Evolutionary conservation across 2,888 invertebrate genomes (phyloP).

Genomic region (Pharmacophagus antenor): DNA sequence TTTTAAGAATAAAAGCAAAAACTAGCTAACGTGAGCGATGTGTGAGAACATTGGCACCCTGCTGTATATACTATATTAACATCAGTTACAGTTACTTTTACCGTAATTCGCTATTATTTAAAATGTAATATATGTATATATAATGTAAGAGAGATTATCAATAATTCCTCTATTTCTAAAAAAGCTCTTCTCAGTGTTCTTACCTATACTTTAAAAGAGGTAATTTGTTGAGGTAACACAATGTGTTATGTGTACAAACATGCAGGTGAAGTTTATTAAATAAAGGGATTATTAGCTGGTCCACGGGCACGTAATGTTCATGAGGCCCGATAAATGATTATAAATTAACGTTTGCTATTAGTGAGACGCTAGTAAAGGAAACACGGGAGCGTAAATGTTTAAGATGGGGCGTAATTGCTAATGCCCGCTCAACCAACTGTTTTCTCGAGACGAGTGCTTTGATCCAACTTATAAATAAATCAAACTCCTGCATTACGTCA

Average conservation of each 20-base stretch:
- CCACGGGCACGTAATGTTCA: conserved; percentile 5
- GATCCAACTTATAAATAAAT: conserved; percentile 45
- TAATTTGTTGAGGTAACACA: conserved; percentile 5
- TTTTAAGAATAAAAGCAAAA: too few relatives aligned
- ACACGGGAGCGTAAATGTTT: conserved; percentile 42
- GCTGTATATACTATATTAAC: too few relatives aligned
- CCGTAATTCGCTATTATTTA: too few relatives aligned
- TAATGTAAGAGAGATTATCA: too few relatives aligned
- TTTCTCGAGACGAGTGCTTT: conserved; percentile 35
- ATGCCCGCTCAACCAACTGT: conserved; percentile 35
- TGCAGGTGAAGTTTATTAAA: conserved; percentile 17
- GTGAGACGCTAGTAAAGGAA: conserved; percentile 32
- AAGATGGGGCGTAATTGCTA: conserved; percentile 36
- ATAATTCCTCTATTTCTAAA: background rate
- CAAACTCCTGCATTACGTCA: conserved; percentile 30
- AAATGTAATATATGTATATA: too few relatives aligned
- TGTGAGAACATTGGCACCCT: too few relatives aligned
- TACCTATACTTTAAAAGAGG: background rate
- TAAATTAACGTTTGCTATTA: conserved; percentile 27
- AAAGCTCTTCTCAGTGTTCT: background rate
- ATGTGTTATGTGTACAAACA: conserved; percentile 8
- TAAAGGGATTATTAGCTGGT: conserved; percentile 14
- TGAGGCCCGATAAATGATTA: conserved; percentile 7
- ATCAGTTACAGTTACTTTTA: too few relatives aligned
- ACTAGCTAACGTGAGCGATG: too few relatives aligned